Evolutionary conservation across 2,113 vertebrate genomes (phyloP).

Genomic region (Gasterosteus aculeatus): DNA sequence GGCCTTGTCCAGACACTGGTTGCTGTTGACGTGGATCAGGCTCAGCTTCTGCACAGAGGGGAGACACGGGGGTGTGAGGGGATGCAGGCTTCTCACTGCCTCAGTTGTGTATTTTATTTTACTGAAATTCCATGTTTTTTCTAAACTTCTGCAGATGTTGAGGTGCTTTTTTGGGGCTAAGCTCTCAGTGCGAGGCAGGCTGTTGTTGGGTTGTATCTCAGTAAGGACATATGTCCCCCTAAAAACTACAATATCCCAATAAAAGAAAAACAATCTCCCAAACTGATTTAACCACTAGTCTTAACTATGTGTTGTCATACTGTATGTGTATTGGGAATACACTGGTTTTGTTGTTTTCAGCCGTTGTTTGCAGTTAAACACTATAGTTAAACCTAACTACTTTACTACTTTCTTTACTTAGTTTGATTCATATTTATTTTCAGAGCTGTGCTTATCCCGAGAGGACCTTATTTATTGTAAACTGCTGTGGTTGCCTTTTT

Average conservation of each 20-base stretch:
- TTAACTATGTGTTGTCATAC: slow-evolving; percentile 9
- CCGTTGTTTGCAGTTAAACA: background rate
- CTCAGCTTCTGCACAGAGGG: slow-evolving; percentile 88
- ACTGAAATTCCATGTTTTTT: background rate
- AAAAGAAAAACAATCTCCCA: slow-evolving; percentile 5
- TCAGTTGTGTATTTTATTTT: background rate
- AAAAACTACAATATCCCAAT: slow-evolving; percentile 6
- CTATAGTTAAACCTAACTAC: background rate
- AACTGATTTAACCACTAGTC: slow-evolving; percentile 21
- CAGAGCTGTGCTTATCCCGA: background rate
- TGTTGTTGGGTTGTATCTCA: slow-evolving; percentile 38
- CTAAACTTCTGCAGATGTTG: background rate
- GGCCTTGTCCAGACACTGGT: slow-evolving; percentile 99
- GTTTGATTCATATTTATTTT: background rate
- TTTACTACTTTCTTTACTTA: background rate
- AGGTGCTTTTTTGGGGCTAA: slow-evolving; percentile 7
- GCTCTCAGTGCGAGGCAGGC: background rate
- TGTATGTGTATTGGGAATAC: slow-evolving; percentile 8
- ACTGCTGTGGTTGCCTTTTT: background rate
- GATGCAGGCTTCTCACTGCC: background rate
- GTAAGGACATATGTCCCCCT: slow-evolving; percentile 1
- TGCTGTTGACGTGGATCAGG: slow-evolving; percentile 97
- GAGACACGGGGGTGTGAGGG: background rate
- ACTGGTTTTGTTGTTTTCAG: background rate
- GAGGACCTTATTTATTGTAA: background rate